Base-by-base conservation (phyloP, 2,113 vertebrate genomes). In the Muntiacus reevesi region DNA sequence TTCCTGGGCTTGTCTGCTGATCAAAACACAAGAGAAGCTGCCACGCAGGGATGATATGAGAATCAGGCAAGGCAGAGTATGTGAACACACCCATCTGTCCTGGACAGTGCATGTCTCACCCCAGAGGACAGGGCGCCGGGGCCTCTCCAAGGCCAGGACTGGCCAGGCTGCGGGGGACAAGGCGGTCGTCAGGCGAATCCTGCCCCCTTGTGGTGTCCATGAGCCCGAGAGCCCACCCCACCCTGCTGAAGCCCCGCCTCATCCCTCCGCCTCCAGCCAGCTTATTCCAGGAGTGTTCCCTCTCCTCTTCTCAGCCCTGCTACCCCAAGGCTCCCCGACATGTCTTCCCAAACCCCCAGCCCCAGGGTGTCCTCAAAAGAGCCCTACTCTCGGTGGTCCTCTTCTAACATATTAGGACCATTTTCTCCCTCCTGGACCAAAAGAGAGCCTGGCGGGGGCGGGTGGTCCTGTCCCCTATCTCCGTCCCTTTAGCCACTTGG, bases 131-230 rank as follows among this genome's bases (percentile, higher is more conserved):
- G 1, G 14, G 16, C 5, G 7, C 15, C 0, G 0, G 43, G 15
- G 43, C 81, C 76, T 40, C 64, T 59, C 36, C 19, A 36, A 84
- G 79, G 33, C n/a, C 52, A 88, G 50, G 23, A 1, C 4, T 57
- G 27, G 55, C 5, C 59, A 76, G 47, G 79, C 6, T 55, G 79
- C 54, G 2, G 25, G 57, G 28, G 11, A 59, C 27, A 54, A 43
- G n/a, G 50, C 40, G 60, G 97, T 98, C 98, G 97, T 76, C 96
- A 94, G 96, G 97, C 97, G 33, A 74, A 95, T 85, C 82, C 98
- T 98, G 98, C 98, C 98, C 98, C 60, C 98, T 98, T 95, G 98
- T 96, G 98, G 98, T 64, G 5, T 62, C 40, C 55, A 0, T 1
- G 0, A 0, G 4, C 1, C 12, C 30, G 55, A 47, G 85, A 45